These are phyloP conservation scores for Pollenia griseotomentosa DNA, from an alignment of 2,888 invertebrate species.

Conservation along the genomic window DNA sequence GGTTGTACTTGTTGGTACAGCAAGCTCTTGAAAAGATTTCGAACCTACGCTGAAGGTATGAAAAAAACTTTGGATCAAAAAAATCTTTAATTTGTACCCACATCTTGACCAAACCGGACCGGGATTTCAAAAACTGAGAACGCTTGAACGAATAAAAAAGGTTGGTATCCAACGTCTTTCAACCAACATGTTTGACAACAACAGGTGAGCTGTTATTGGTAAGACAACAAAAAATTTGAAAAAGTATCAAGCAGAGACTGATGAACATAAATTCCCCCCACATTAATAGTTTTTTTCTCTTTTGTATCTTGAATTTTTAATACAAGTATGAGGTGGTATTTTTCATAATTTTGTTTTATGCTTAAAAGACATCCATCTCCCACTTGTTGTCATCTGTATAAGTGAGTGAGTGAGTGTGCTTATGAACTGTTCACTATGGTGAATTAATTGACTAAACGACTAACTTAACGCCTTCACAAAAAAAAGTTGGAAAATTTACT, in stretches of 20 bases:
- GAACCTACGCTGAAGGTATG: no score
- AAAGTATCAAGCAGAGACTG: constrained; percentile 47
- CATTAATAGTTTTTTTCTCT: constrained; percentile 39
- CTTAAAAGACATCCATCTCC: constrained; percentile 70
- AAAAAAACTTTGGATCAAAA: no score
- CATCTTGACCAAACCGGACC: no score
- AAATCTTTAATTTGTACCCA: no score
- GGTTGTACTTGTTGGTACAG: no score
- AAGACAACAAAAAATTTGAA: constrained; percentile 7
- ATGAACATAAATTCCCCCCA: constrained; percentile 70
- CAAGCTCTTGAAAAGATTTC: no score
- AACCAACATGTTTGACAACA: constrained; percentile 66
- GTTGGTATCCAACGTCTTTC: constrained; percentile 10
- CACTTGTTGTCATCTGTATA: constrained; percentile 69
- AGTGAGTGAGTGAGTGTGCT: constrained; percentile 26
- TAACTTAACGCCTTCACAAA: constrained; percentile 72
- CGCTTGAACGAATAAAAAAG: no score
- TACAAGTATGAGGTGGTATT: constrained; percentile 55
- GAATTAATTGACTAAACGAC: constrained; percentile 71
- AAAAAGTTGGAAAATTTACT: constrained; percentile 47
- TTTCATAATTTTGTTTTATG: constrained; percentile 60
- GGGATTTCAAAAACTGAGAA: no score
- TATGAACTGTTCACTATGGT: constrained; percentile 39
- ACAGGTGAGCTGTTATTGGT: constrained; percentile 64
- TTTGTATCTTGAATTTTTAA: constrained; percentile 8